Conservation (phyloP, 2,797 vertebrate species). For the Tenualosa thibaudeaui region DNA sequence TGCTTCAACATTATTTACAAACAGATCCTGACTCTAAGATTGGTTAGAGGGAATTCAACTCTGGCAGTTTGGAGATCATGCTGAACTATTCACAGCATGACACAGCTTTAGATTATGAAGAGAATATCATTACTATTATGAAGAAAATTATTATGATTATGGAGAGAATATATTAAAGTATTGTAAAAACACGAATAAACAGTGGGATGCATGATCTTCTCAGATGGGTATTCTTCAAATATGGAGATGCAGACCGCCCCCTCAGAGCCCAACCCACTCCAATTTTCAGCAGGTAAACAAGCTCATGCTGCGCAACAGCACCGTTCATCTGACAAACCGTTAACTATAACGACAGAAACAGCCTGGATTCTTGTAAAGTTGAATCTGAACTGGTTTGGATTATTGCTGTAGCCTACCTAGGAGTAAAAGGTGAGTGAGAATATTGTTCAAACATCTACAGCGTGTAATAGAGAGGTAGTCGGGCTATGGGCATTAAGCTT, state of each 20-base stretch:
- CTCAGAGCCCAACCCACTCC: neutral
- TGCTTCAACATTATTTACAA: neutral
- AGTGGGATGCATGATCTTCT: neutral
- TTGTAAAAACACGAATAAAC: no score
- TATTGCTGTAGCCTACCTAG: neutral
- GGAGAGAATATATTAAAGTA: no score
- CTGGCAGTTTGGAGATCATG: neutral
- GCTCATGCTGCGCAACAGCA: constrained; percentile 11
- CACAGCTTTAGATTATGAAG: neutral
- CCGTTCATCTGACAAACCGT: constrained; percentile 16
- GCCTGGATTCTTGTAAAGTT: constrained; percentile 32
- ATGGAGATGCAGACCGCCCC: neutral
- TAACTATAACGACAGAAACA: neutral
- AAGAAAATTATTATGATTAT: neutral
- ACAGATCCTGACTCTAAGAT: neutral
- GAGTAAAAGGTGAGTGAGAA: neutral
- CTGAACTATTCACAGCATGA: neutral
- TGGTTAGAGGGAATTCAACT: no score
- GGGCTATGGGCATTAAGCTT: neutral
- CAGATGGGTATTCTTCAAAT: neutral
- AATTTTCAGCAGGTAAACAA: constrained; percentile 39
- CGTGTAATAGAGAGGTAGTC: neutral
- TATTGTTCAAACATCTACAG: neutral
- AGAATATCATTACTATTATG: no score
- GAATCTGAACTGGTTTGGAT: neutral